These are phyloP conservation scores for Heliconius hermathena DNA, from an alignment of 1,140 invertebrate species.

Conservation along the genomic window DNA sequence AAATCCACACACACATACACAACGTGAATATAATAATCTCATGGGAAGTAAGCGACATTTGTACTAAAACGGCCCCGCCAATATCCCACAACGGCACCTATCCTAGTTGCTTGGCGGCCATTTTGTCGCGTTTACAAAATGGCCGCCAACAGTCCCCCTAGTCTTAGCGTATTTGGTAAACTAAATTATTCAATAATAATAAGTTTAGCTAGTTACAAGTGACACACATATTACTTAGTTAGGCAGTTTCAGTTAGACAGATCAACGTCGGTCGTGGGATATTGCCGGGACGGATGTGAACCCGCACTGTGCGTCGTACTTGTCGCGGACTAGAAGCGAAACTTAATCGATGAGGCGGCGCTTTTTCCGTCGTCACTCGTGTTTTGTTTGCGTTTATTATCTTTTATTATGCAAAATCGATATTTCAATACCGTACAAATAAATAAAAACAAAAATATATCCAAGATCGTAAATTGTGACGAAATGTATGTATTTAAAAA, in stretches of 20 bases:
- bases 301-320: too few relatives aligned
- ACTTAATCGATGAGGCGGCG: not conserved
- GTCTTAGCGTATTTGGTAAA: constrained; percentile 7
- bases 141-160: not conserved
- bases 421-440: not conserved
- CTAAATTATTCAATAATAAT: constrained; percentile 11
- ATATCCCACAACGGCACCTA: not conserved
- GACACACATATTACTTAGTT: not conserved
- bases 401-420: not conserved
- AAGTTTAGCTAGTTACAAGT: constrained; percentile 11
- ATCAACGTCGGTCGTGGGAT: not conserved
- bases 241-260: constrained; percentile 6
- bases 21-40: not conserved
- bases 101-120: not conserved
- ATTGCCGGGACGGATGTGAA: not conserved
- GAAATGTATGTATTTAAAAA: too few relatives aligned
- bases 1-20: constrained; percentile 4
- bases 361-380: not conserved
- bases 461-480: too few relatives aligned
- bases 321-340: not conserved
- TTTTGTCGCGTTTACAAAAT: not conserved
- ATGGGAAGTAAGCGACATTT: not conserved
- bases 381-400: not conserved
- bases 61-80: not conserved
- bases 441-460: too few relatives aligned